Percentiles rank a stretch among this genome's conserved stretches.
Conservation (phyloP, 2,888 invertebrate species). For the Oxyteleia sp. region DNA sequence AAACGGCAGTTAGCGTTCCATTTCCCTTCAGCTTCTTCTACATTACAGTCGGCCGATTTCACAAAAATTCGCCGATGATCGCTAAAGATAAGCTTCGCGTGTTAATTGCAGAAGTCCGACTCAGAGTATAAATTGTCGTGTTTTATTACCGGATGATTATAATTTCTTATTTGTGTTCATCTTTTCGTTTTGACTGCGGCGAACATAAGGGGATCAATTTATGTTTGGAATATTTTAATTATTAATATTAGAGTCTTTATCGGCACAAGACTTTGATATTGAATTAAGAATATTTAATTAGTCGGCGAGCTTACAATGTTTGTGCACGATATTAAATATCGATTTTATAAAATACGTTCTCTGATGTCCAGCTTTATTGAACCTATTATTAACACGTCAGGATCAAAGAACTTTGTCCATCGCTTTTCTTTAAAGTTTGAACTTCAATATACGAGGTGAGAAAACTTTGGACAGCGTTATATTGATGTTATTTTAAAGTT, state of each 20-base stretch:
- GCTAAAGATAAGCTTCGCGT: slow-evolving; percentile 56
- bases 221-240: slow-evolving; percentile 42
- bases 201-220: slow-evolving; percentile 23
- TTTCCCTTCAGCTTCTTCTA: slow-evolving; percentile 34
- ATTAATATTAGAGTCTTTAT: too few species aligned
- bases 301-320: too few species aligned
- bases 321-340: too few species aligned
- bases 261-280: too few species aligned
- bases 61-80: slow-evolving; percentile 46
- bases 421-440: not conserved
- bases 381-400: too few species aligned
- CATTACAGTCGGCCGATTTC: slow-evolving; percentile 15
- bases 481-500: slow-evolving; percentile 5
- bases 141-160: slow-evolving; percentile 45
- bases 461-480: slow-evolving; percentile 9
- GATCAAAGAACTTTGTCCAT: too few species aligned
- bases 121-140: slow-evolving; percentile 47
- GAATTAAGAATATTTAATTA: too few species aligned
- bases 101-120: slow-evolving; percentile 62
- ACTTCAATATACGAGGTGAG: not conserved
- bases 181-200: not conserved
- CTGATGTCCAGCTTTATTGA: too few species aligned
- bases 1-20: slow-evolving; percentile 57
- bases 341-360: too few species aligned
- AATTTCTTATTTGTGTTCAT: slow-evolving; percentile 11